Conservation (phyloP, 2,113 vertebrate species). For the Anhinga rufa region DNA sequence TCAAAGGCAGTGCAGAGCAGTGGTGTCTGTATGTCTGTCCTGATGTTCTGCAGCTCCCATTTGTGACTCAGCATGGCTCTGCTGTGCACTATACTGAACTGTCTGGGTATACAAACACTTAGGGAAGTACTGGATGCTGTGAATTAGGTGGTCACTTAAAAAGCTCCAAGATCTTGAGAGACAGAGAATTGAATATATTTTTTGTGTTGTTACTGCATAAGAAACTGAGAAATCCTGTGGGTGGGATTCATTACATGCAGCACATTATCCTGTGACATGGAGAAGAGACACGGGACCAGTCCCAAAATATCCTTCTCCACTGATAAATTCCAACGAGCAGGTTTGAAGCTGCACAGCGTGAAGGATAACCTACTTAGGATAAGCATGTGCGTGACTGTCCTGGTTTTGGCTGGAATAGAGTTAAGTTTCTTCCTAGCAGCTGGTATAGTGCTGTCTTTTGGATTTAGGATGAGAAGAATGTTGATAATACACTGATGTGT, state of each 20-base stretch:
- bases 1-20: not conserved
- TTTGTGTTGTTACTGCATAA: not conserved
- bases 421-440: too few relatives aligned
- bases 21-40: not conserved
- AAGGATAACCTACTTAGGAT: slow-evolving; percentile 47
- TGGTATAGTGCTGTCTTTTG: too few relatives aligned
- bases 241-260: not conserved
- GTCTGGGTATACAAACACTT: not conserved
- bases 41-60: not conserved
- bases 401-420: too few relatives aligned
- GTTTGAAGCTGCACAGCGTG: not conserved
- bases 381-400: not conserved
- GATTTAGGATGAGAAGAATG: too few relatives aligned
- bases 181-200: not conserved
- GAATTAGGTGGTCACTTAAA: not conserved
- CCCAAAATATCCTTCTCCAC: slow-evolving; percentile 22
- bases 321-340: not conserved
- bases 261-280: not conserved
- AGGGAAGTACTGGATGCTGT: not conserved
- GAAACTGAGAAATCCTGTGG: not conserved
- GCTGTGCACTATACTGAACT: not conserved
- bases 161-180: not conserved
- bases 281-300: not conserved
- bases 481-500: too few relatives aligned
- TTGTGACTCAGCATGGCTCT: not conserved